Conservation (phyloP, 1,140 invertebrate genomes). For the Matsumurasca onukii region DNA sequence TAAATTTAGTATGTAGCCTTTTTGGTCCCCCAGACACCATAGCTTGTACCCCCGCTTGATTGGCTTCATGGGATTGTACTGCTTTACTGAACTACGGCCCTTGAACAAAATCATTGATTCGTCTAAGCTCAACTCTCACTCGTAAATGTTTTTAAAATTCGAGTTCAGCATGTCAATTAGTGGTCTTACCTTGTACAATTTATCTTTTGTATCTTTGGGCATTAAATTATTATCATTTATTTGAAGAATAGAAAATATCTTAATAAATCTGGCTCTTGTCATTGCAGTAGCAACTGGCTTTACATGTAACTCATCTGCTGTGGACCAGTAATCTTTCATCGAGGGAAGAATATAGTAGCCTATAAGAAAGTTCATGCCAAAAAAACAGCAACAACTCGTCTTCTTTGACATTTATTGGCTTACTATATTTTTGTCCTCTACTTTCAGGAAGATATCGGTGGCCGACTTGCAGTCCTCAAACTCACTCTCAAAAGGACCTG, state of each 20-base stretch:
- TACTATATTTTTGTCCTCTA: background rate
- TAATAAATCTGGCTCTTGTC: conserved; percentile 18
- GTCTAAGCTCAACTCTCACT: conserved; percentile 26
- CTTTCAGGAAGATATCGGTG: background rate
- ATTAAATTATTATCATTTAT: background rate
- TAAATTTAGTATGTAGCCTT: conserved; percentile 34
- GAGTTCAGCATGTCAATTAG: conserved; percentile 16
- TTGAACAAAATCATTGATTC: conserved; percentile 36
- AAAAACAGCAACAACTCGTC: background rate
- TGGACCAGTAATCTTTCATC: conserved; percentile 15
- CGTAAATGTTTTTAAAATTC: conserved; percentile 28
- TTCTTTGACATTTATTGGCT: background rate
- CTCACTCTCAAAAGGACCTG: background rate
- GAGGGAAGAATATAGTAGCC: background rate
- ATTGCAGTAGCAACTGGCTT: conserved; percentile 18
- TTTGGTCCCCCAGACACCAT: conserved; percentile 31
- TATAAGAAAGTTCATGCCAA: conserved; percentile 1
- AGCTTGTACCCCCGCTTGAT: conserved; percentile 28
- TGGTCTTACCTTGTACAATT: conserved; percentile 19
- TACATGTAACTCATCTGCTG: background rate
- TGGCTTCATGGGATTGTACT: conserved; percentile 1
- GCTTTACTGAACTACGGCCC: conserved; percentile 7
- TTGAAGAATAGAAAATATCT: conserved; percentile 23
- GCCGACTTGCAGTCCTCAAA: background rate
- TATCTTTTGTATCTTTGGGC: background rate